phyloP scores from a whole-genome alignment of 2,113 vertebrate species.

The Ceyx cyanopectus region DNA sequence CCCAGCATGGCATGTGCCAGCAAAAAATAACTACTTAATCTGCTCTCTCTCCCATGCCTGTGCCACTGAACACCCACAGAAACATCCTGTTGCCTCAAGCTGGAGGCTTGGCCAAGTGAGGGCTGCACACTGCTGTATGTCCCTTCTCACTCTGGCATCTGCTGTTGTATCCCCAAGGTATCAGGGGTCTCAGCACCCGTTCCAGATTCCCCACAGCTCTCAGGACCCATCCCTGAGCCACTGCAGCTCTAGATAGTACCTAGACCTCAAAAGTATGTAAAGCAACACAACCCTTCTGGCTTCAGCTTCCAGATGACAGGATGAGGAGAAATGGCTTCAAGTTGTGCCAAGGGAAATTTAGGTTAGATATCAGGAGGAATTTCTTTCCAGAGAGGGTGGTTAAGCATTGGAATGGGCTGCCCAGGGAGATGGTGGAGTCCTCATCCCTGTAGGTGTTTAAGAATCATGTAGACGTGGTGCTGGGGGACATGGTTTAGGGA shows the following conservation, averaged over 20 bases:
- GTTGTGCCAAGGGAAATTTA: no score
- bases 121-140: accelerated
- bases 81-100: background rate
- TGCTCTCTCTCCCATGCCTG: accelerated
- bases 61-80: background rate
- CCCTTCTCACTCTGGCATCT: background rate
- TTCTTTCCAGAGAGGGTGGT: no score
- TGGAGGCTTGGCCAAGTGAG: accelerated
- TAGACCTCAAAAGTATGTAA: background rate
- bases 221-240: background rate
- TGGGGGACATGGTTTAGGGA: no score
- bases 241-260: background rate
- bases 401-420: no score
- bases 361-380: no score
- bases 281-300: background rate
- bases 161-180: background rate
- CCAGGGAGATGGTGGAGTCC: no score
- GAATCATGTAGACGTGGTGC: no score
- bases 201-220: accelerated
- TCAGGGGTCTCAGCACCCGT: accelerated
- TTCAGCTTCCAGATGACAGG: background rate
- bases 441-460: no score
- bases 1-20: background rate
- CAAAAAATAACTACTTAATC: background rate
- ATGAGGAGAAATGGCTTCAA: no score